phyloP scores from a whole-genome alignment of 2,888 invertebrate species.

The Myathropa florea region DNA sequence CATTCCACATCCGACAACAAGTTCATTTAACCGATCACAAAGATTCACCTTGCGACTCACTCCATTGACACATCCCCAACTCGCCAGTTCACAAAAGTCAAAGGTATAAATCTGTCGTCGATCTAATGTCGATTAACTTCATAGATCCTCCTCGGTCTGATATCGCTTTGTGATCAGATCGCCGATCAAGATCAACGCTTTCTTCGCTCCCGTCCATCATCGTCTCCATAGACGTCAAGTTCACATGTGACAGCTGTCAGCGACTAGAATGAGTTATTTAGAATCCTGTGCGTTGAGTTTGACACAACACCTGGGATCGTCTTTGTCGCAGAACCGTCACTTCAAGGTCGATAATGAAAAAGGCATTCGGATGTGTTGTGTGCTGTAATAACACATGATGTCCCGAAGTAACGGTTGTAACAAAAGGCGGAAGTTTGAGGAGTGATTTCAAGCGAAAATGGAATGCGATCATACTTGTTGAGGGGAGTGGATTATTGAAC shows the following conservation, averaged over 20 bases:
- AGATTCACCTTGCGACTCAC: no score
- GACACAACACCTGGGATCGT: not conserved
- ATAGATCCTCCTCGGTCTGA: not conserved
- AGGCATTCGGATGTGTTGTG: not conserved
- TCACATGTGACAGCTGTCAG: not conserved
- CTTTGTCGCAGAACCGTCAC: not conserved
- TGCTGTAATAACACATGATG: not conserved
- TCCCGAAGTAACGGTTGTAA: not conserved
- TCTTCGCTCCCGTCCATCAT: not conserved
- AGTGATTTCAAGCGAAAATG: not conserved
- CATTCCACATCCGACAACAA: no score
- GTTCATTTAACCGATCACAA: no score
- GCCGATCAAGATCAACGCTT: not conserved
- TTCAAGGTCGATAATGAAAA: not conserved
- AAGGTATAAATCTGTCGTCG: not conserved
- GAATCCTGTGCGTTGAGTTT: not conserved
- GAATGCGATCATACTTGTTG: not conserved
- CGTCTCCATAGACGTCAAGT: not conserved
- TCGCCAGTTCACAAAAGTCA: not conserved
- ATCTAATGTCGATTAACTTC: not conserved
- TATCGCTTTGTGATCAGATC: not conserved
- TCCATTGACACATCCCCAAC: not conserved
- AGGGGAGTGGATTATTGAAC: no score
- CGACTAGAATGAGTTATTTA: not conserved
- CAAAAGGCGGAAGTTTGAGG: not conserved